Base-by-base conservation (phyloP, 2,888 invertebrate species). In the Acanthosepion esculentum region DNA sequence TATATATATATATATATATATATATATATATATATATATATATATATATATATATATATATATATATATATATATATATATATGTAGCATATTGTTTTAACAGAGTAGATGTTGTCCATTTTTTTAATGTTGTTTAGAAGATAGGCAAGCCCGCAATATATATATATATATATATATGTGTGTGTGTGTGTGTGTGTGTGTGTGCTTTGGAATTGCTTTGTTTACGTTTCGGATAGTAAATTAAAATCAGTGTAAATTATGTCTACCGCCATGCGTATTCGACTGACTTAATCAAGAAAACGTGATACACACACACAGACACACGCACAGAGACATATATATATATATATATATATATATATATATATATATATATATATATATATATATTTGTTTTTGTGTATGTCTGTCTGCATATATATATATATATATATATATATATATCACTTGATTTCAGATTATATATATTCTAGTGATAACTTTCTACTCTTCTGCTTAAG, bases 11-110 rank as follows among this genome's bases (percentile, higher is more conserved):
- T 91, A n/a, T n/a, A 0, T 91, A 20, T 91, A n/a, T 91, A 91
- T 91, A n/a, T 91, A 91, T 91, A n/a, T 91, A n/a, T 91, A 91
- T 91, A n/a, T 91, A 91, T 91, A n/a, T 91, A n/a, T 91, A n/a
- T 91, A n/a, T 91, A 91, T 91, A 91, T 33, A 3, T 41, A 91
- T 91, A 91, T 41, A n/a, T 91, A n/a, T 91, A 0, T 20, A 1
- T 91, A 3, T 91, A 6, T 48, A 3, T 91, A 2, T 41, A 3
- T 41, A 3, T 41, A n/a, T 41, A 3, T 41, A 41, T 41, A 3
- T 41, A 3, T 41, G 41, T 41, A 23, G 33, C 0, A n/a, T 18
- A 1, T n/a, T 41, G 41, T 41, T 41, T 41, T 41, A 41, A 41
- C 41, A 41, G 41, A 41, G 41, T 41, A 41, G 41, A 41, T 41